A percentile compares a stretch with the other conserved stretches of the same genome.
phyloP scores from a whole-genome alignment of 1,140 invertebrate species.

The Augochlora pura region DNA sequence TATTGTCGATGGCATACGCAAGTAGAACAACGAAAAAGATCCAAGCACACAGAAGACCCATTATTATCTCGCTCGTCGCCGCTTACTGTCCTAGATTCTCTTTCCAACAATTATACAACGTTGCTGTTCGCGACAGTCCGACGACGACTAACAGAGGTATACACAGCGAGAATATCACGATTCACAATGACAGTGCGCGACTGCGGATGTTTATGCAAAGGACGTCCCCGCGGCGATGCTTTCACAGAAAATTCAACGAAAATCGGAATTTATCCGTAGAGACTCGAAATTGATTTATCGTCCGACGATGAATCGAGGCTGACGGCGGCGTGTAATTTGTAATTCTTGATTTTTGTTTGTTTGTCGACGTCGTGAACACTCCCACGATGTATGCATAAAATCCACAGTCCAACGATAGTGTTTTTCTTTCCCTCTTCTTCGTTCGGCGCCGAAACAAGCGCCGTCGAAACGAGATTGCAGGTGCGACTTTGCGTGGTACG shows the following conservation, averaged over 20 bases:
- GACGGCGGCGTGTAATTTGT: too few relatives aligned
- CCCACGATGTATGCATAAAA: too few relatives aligned
- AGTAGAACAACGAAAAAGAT: conserved; percentile 34
- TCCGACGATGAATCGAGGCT: too few relatives aligned
- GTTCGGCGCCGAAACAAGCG: neutral
- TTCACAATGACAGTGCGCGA: neutral
- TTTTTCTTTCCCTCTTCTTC: too few relatives aligned
- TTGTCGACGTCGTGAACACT: too few relatives aligned
- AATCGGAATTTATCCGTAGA: too few relatives aligned
- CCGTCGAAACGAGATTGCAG: conserved; percentile 7
- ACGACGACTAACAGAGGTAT: neutral
- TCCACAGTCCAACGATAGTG: neutral
- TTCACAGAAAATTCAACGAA: too few relatives aligned
- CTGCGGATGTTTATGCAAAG: too few relatives aligned
- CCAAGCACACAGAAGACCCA: neutral
- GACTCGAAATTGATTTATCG: too few relatives aligned
- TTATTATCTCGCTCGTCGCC: neutral
- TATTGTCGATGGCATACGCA: conserved; percentile 24
- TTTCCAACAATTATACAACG: conserved; percentile 11
- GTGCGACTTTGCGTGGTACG: conserved; percentile 1
- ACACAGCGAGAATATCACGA: conserved; percentile 8
- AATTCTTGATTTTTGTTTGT: too few relatives aligned
- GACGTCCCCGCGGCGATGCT: too few relatives aligned
- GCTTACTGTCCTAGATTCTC: neutral
- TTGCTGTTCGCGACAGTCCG: conserved; percentile 7